These are phyloP conservation scores for Elachura formosa DNA, from an alignment of 2,113 vertebrate species.

Conservation along the genomic window DNA sequence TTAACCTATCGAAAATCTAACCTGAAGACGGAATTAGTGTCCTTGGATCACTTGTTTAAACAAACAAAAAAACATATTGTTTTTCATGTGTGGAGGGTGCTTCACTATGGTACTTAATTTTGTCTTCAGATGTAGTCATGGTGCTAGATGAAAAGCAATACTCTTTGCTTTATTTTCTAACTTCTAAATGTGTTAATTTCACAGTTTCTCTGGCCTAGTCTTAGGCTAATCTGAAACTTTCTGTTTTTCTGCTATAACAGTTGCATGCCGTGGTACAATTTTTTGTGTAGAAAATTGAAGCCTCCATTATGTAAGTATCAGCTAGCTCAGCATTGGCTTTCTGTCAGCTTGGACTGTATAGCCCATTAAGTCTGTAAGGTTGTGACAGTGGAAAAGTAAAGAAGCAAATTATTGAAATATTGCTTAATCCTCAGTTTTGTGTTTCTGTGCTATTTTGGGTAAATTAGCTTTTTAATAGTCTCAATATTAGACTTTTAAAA, in stretches of 20 bases:
- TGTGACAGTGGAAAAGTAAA: not conserved
- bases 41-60: too few species aligned
- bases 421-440: not conserved
- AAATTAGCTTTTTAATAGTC: not conserved
- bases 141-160: not conserved
- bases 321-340: not conserved
- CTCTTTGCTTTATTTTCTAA: not conserved
- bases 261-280: not conserved
- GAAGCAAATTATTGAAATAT: not conserved
- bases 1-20: not conserved
- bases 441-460: not conserved
- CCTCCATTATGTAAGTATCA: not conserved
- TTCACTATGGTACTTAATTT: not conserved
- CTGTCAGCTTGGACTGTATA: not conserved
- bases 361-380: not conserved
- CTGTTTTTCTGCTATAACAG: not conserved
- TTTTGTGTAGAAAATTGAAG: not conserved
- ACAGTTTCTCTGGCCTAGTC: not conserved
- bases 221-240: not conserved
- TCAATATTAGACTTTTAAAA: not conserved
- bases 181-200: not conserved
- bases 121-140: not conserved
- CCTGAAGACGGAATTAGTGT: not conserved
- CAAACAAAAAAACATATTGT: too few species aligned
- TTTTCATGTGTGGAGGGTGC: too few species aligned